Conservation (phyloP, 2,888 invertebrate species). For the Craniophora ligustri region DNA sequence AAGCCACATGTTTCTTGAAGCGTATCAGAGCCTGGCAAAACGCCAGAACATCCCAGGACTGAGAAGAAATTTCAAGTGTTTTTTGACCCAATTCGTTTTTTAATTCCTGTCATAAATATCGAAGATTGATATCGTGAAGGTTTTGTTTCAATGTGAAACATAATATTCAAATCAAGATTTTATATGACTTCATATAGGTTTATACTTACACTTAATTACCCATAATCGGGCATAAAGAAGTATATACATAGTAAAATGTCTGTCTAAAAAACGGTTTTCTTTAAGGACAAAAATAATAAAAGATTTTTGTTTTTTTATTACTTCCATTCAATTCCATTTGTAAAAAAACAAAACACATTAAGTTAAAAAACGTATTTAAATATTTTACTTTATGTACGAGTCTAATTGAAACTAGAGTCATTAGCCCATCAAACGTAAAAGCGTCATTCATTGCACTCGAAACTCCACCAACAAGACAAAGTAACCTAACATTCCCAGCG, state of each 20-base stretch:
- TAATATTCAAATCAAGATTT: too few relatives aligned
- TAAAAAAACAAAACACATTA: too few relatives aligned
- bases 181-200: too few relatives aligned
- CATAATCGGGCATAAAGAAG: too few relatives aligned
- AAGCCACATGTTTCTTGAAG: constrained; percentile 1
- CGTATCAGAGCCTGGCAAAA: constrained; percentile 3
- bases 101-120: too few relatives aligned
- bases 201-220: too few relatives aligned
- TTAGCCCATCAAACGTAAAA: constrained; percentile 42
- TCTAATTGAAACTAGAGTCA: constrained; percentile 46
- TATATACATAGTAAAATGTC: too few relatives aligned
- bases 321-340: not conserved
- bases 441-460: constrained; percentile 47
- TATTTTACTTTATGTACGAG: too few relatives aligned
- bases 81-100: constrained; percentile 15
- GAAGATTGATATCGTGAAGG: not conserved
- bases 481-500: constrained; percentile 36
- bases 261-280: too few relatives aligned
- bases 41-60: constrained; percentile 18
- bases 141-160: too few relatives aligned
- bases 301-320: not conserved
- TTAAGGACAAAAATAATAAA: too few relatives aligned
- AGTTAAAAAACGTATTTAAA: too few relatives aligned
- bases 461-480: constrained; percentile 35
- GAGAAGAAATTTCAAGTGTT: constrained; percentile 2